phyloP scores from a whole-genome alignment of 2,888 invertebrate species.

The Monochamus alternatus region DNA sequence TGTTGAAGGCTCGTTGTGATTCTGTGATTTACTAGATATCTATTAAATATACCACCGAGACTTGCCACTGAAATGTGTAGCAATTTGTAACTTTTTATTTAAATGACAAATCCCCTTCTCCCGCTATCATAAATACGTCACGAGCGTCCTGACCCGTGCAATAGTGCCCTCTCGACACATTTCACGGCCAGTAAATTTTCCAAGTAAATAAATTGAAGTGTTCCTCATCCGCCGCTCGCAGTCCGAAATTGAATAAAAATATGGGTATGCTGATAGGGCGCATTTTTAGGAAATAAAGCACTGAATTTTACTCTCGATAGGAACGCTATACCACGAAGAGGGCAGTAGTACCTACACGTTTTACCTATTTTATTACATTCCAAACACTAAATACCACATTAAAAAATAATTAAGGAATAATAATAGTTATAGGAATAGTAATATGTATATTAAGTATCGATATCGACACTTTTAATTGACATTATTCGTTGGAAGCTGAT shows the following conservation, averaged over 20 bases:
- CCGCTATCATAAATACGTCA: slow-evolving; percentile 10
- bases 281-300: slow-evolving; percentile 41
- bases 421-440: too few species aligned
- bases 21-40: too few species aligned
- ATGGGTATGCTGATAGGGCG: slow-evolving; percentile 50
- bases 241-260: slow-evolving; percentile 43
- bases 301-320: background rate
- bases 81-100: background rate
- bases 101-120: background rate
- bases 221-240: slow-evolving; percentile 3
- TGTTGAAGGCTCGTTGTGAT: too few species aligned
- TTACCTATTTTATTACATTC: too few species aligned
- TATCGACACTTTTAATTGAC: too few species aligned
- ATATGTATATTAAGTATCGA: too few species aligned
- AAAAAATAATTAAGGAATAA: too few species aligned
- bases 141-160: slow-evolving; percentile 10
- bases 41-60: background rate
- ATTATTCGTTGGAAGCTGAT: too few species aligned
- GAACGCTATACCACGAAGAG: too few species aligned
- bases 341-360: too few species aligned
- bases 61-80: background rate
- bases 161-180: slow-evolving; percentile 23
- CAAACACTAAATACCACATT: too few species aligned
- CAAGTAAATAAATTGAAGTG: slow-evolving; percentile 34
- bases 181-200: slow-evolving; percentile 28